phyloP scores from a whole-genome alignment of 2,888 invertebrate species.

The Myathropa florea region DNA sequence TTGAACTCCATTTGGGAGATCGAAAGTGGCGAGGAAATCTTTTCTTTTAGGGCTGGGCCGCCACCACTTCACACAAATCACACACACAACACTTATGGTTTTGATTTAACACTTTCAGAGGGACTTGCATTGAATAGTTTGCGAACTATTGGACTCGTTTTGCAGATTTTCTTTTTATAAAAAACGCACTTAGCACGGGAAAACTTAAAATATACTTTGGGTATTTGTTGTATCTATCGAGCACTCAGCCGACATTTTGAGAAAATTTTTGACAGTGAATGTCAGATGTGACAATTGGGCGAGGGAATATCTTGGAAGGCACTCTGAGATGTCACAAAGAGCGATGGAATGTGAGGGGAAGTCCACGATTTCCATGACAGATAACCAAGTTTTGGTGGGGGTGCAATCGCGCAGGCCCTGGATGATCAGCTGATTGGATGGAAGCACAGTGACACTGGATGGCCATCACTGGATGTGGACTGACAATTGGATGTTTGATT shows the following conservation, averaged over 20 bases:
- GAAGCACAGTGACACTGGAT: neutral
- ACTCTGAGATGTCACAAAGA: neutral
- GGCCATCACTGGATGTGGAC: neutral
- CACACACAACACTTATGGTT: slow-evolving; percentile 30
- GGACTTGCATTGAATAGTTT: neutral
- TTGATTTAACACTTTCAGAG: neutral
- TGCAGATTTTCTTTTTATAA: slow-evolving; percentile 2
- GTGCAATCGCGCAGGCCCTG: neutral
- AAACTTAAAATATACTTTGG: slow-evolving; percentile 21
- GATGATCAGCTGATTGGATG: slow-evolving; percentile 27
- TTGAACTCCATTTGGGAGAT: slow-evolving; percentile 38
- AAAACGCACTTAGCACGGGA: slow-evolving; percentile 4
- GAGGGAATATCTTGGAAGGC: neutral
- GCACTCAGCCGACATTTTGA: slow-evolving; percentile 62
- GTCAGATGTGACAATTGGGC: slow-evolving; percentile 45
- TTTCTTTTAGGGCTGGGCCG: slow-evolving; percentile 64
- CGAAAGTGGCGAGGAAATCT: slow-evolving; percentile 11
- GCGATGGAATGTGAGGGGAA: slow-evolving; percentile 7
- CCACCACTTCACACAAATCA: slow-evolving; percentile 29
- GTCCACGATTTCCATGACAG: slow-evolving; percentile 31
- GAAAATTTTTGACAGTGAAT: slow-evolving; percentile 55
- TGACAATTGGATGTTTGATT: slow-evolving; percentile 8
- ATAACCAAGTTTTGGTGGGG: slow-evolving; percentile 20
- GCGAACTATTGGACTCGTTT: neutral
- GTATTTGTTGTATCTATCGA: slow-evolving; percentile 26